Percentiles rank a stretch among this genome's conserved stretches.
Evolutionary conservation across 2,113 vertebrate genomes (phyloP).

Genomic region (Datnioides undecimradiatus): DNA sequence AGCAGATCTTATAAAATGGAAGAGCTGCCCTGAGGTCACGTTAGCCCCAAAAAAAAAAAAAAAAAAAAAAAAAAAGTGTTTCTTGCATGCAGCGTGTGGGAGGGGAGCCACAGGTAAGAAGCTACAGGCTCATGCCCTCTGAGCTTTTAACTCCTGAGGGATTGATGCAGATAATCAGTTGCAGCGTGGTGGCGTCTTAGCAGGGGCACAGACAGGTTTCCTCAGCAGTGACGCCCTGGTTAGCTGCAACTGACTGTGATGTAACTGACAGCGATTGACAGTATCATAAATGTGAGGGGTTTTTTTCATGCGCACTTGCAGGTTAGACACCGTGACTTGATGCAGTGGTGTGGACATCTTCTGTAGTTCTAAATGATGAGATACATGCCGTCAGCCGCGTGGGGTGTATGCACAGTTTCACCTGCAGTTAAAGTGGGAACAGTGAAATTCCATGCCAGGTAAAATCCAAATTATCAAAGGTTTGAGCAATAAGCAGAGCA

Average conservation of each 20-base stretch:
- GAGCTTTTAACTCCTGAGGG: conserved; percentile 51
- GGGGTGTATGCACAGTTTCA: too few species aligned
- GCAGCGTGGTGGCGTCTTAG: conserved; percentile 34
- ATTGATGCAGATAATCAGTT: conserved; percentile 55
- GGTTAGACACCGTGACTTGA: neutral
- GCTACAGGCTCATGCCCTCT: conserved; percentile 16
- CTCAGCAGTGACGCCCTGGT: neutral
- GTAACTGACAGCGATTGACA: neutral
- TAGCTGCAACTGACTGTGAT: neutral
- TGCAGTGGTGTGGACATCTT: neutral
- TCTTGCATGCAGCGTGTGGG: neutral
- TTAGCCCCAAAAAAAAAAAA: too few species aligned
- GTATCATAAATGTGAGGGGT: neutral
- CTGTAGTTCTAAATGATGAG: too few species aligned
- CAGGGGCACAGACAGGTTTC: conserved; percentile 18
- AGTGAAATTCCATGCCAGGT: too few species aligned
- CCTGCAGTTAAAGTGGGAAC: too few species aligned
- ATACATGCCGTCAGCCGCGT: too few species aligned
- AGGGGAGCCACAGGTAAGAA: neutral
- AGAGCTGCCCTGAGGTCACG: neutral
- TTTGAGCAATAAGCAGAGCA: too few species aligned
- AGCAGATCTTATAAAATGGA: neutral
- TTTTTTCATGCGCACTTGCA: neutral
- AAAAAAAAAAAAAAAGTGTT: neutral
- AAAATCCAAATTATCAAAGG: too few species aligned